Base-by-base conservation (phyloP, 1,140 invertebrate genomes). In the Hylaeus anthracinus region DNA sequence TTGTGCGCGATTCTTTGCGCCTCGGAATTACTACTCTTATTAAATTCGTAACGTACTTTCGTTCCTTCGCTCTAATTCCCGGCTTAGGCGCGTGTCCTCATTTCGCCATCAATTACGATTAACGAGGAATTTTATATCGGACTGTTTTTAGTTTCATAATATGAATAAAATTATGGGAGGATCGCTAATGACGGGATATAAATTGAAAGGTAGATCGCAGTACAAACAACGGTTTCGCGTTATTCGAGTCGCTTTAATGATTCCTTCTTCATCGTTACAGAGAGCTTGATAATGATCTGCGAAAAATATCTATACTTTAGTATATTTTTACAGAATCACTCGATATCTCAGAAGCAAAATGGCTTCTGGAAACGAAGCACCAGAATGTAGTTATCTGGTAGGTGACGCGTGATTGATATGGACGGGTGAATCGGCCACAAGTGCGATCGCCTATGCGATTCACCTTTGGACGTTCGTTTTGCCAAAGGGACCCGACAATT, bases 21-120 rank as follows among this genome's bases (percentile, higher is more conserved):
- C 26, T 3, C 9, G 14, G 70, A 67, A 73, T 79, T 79, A 73
- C 39, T 15, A 10, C 70, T 58, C 41, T 73, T 65, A 79, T 79
- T 79, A 79, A 73, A 79, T 72, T n/a, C 41, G 37, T 48, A 51
- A 61, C 39, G 67, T 14, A 72, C 12, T 72, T 56, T 53, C 70
- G 51, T 65, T 64, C 60, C 69, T 79, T 72, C 65, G 55, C 60
- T 79, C 65, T 73, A 79, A 79, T 79, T 79, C 51, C 51, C 37
- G 14, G 14, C 39, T 12, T 14, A 3, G 64, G 6, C n/a, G 45
- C n/a, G 37, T 4, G 45, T 67, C n/a, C 8, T 26, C 9, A 15
- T 43, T 51, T 67, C 12, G n/a, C 45, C 8, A 51, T 51, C 45
- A 0, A 15, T 65, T 26, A 65, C 48, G 43, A n/a, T 8, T 14